Conservation (phyloP, 2,888 invertebrate species). For the Omphaloscelis lunosa region DNA sequence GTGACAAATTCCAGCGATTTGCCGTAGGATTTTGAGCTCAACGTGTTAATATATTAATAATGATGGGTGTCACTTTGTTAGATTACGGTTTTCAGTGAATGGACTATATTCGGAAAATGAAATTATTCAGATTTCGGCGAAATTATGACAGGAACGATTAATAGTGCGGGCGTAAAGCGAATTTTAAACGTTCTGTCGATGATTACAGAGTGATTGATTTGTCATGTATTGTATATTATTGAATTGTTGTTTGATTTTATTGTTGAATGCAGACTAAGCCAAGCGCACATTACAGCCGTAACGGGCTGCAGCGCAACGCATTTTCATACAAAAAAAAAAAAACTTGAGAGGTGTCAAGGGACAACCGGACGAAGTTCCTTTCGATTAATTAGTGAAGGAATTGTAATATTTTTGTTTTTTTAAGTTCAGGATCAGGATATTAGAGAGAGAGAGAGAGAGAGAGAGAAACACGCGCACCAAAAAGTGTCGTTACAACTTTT, state of each 20-base stretch:
- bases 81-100: constrained; percentile 26
- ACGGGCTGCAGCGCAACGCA: not conserved
- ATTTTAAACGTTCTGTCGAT: constrained; percentile 23
- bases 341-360: too few species aligned
- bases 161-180: constrained; percentile 15
- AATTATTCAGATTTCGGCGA: constrained; percentile 32
- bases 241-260: not conserved
- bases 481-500: too few species aligned
- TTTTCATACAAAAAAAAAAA: not conserved
- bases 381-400: too few species aligned
- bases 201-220: constrained; percentile 19
- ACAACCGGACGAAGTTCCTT: too few species aligned
- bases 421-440: too few species aligned
- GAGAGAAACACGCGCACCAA: too few species aligned
- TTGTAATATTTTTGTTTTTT: too few species aligned
- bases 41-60: constrained; percentile 23
- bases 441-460: too few species aligned
- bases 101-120: constrained; percentile 17
- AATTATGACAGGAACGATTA: constrained; percentile 16
- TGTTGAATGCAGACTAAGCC: not conserved
- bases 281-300: not conserved
- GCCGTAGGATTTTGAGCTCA: not conserved
- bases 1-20: not conserved
- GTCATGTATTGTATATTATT: constrained; percentile 1
- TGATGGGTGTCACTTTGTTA: constrained; percentile 27